Conservation (phyloP, 2,888 invertebrate species). For the Graphium colonna region DNA sequence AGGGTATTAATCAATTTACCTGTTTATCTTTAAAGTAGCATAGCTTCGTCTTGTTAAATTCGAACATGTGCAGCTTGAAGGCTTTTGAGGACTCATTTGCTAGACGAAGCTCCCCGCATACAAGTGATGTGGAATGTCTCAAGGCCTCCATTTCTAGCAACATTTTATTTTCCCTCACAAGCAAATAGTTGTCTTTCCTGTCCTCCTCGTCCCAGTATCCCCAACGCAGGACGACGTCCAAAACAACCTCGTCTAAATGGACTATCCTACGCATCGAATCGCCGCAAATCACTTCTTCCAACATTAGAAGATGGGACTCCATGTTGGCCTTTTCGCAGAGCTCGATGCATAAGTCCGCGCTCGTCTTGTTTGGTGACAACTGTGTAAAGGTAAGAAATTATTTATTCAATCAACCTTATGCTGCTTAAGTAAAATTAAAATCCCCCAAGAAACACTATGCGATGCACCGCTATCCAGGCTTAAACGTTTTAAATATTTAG, state of each 20-base stretch:
- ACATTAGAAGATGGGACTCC: slow-evolving; percentile 84
- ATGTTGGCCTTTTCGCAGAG: slow-evolving; percentile 82
- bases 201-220: slow-evolving; percentile 94
- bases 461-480: no score
- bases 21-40: slow-evolving; percentile 89
- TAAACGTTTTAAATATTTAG: no score
- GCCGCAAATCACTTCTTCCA: slow-evolving; percentile 90
- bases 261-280: slow-evolving; percentile 87
- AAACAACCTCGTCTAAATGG: slow-evolving; percentile 86
- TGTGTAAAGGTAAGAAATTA: no score
- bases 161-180: slow-evolving; percentile 79
- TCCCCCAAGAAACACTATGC: no score
- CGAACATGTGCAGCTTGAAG: slow-evolving; percentile 88
- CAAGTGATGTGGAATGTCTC: slow-evolving; percentile 80
- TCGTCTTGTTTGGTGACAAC: slow-evolving; percentile 89
- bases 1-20: no score
- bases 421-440: no score
- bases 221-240: slow-evolving; percentile 88
- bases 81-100: slow-evolving; percentile 87
- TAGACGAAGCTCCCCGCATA: slow-evolving; percentile 89
- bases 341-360: slow-evolving; percentile 87
- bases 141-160: slow-evolving; percentile 71
- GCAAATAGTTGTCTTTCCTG: slow-evolving; percentile 88
- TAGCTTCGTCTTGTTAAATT: slow-evolving; percentile 88
- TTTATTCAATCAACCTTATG: no score